Base-by-base conservation (phyloP, 2,888 invertebrate species). In the Pterostichus madidus region DNA sequence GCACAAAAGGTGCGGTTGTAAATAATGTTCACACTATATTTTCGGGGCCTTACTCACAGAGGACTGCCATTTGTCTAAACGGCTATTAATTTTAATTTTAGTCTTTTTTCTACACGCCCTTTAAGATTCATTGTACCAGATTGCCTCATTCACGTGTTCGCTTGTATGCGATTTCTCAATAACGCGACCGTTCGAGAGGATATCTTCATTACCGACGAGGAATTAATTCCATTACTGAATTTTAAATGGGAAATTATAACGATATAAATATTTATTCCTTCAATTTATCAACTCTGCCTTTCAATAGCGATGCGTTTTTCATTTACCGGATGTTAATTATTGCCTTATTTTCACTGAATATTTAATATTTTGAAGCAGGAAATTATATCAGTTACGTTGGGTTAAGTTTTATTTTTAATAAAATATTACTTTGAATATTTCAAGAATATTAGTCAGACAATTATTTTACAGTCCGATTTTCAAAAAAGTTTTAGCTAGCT, bases 1-100 rank as follows among this genome's bases (percentile, higher is more conserved):
- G 87, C 87, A 88, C 88, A 89, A 88, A 88, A 89, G 89, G 89
- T 89, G 89, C 87, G 89, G 88, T 88, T 87, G 87, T 88, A 88
- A 89, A 88, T 89, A 88, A 89, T 89, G 89, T 89, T 89, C 88
- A 88, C 89, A 88, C 88, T 88, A 88, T 89, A 89, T 88, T 89
- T 88, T 87, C 86, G 87, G 85, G 87, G 77, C 52, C 53, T 87
- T 86, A 87, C 87, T 87, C 87, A 87, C 87, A 86, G 87, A 88
- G 88, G 87, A 88, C 88, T 87, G 88, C 88, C 88, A 88, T 88
- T 88, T 88, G 88, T 89, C 88, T 88, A 87, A 88, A 87, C 87
- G 86, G 86, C 88, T 88, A 89, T 88, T 88, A 88, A 88, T 88
- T 89, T 89, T 88, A 88, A 89, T 89, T 88, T 88, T 88, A 87